These are phyloP conservation scores for Chionis minor DNA, from an alignment of 2,113 vertebrate genomes.

Conservation along the genomic window DNA sequence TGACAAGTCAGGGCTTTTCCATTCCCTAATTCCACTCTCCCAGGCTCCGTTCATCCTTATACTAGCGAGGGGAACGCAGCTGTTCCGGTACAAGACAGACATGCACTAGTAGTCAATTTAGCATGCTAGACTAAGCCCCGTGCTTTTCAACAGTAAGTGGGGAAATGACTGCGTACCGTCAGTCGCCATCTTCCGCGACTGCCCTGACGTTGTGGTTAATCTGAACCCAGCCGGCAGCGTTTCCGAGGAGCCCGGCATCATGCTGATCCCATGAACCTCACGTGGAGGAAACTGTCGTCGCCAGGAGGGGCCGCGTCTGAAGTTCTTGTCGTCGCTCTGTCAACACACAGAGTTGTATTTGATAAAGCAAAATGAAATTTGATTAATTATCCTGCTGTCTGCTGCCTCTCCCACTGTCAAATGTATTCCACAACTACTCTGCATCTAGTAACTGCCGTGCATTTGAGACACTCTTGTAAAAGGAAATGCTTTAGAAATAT, in stretches of 20 bases:
- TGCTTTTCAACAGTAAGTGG: not conserved
- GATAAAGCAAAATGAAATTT: not conserved
- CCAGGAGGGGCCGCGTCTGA: slow-evolving; percentile 90
- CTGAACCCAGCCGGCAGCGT: slow-evolving; percentile 96
- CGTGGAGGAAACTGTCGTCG: slow-evolving; percentile 93
- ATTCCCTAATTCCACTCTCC: not conserved
- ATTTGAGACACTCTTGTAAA: not conserved
- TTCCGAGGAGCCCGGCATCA: slow-evolving; percentile 98
- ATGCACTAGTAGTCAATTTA: not conserved
- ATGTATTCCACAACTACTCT: not conserved
- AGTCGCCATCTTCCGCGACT: slow-evolving; percentile 88
- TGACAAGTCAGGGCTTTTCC: not conserved
- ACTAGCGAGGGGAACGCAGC: not conserved
- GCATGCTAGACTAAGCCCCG: not conserved
- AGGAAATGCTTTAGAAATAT: not conserved
- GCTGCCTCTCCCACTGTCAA: not conserved
- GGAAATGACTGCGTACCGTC: slow-evolving; percentile 80
- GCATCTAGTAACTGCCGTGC: not conserved
- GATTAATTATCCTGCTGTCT: not conserved
- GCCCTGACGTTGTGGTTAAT: slow-evolving; percentile 91
- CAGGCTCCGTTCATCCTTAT: not conserved
- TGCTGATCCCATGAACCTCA: slow-evolving; percentile 96
- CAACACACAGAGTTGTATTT: slow-evolving; percentile 12
- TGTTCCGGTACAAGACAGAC: rapidly evolving
- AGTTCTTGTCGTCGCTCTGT: slow-evolving; percentile 92